Evolutionary conservation across 2,888 invertebrate genomes (phyloP), one percentile per base, ranked within the genome.

Genomic region (Eristalinus sepulchralis): DNA sequence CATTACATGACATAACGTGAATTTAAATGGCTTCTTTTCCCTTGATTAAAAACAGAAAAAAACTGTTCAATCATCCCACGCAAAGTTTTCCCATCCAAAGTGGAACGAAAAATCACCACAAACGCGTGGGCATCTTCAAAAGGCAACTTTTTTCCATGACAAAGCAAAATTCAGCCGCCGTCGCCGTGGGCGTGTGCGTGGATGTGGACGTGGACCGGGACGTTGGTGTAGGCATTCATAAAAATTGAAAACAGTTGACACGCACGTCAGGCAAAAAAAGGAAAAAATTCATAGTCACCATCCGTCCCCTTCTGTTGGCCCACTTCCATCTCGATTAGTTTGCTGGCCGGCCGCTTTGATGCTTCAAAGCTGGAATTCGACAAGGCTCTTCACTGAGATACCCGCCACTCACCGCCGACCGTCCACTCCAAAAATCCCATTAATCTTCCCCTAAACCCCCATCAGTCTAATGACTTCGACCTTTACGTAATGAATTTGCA

Each of bases 401-500:
- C 5, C 17, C 47, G 1, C 53, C 53, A 11, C 13, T 11, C 11
- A 0, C 10, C 34, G 1, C 9, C 17, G 9, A 33, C 22, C 22
- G 39, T 60, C 47, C 71, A 47, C 31, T 71, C 31, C 39, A 62
- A 27, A 71, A 71, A 47, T 62, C 62, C 39, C 31, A 71, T 71
- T 62, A 47, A 71, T 71, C 71, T 62, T 62, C 68, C 33, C 27
- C 47, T 24, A 22, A 22, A 13, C 60, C 47, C n/a, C n/a, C 39
- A 13, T 11, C 62, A 57, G 62, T 62, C 47, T 62, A 39, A 62
- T 47, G 47, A 71, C 71, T 71, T 62, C 33, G 62, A 47, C 71
- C 71, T 71, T 71, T 33, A 31, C 13, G 60, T 47, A 71, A 71
- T 62, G 62, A 71, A 71, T 62, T 57, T 47, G 13, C 17, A 33